These are phyloP conservation scores for Heterohyrax brucei DNA, from an alignment of 2,797 vertebrate genomes.

Conservation along the genomic window DNA sequence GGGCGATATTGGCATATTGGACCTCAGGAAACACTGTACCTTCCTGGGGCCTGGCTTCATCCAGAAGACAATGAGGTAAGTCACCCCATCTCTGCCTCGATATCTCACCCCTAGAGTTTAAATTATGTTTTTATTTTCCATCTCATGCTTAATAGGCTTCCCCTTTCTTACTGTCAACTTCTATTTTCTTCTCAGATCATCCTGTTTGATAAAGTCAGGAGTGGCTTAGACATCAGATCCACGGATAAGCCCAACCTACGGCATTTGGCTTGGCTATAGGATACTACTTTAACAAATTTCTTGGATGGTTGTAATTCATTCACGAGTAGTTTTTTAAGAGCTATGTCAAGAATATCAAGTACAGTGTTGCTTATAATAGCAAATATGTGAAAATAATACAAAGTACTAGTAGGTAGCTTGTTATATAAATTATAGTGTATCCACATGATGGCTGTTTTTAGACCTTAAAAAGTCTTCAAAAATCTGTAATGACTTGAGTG, in stretches of 20 bases:
- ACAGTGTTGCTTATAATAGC: background rate
- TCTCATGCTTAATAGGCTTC: background rate
- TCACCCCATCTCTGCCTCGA: background rate
- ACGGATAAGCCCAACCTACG: background rate
- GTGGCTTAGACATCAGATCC: constrained; percentile 13
- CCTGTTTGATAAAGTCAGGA: constrained; percentile 72
- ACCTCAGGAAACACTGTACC: constrained; percentile 96
- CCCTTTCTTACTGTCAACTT: background rate
- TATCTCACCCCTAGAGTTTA: background rate
- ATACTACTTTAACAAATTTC: background rate
- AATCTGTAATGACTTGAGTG: background rate
- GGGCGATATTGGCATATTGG: constrained; percentile 96
- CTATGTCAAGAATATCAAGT: background rate
- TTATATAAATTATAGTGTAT: background rate
- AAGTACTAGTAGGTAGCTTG: background rate
- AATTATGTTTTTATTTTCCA: background rate
- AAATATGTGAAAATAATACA: constrained; percentile 22
- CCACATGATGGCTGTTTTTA: background rate
- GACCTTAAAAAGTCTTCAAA: background rate
- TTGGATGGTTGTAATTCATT: background rate
- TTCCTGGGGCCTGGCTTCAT: constrained; percentile 94
- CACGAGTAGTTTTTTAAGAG: background rate
- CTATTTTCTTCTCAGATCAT: constrained; percentile 71
- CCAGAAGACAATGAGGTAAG: constrained; percentile 95
- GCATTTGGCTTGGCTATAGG: too few species aligned